Percentiles rank a stretch among this genome's conserved stretches.
Evolutionary conservation across 2,888 invertebrate genomes (phyloP).

Genomic region (Hololepta plana): DNA sequence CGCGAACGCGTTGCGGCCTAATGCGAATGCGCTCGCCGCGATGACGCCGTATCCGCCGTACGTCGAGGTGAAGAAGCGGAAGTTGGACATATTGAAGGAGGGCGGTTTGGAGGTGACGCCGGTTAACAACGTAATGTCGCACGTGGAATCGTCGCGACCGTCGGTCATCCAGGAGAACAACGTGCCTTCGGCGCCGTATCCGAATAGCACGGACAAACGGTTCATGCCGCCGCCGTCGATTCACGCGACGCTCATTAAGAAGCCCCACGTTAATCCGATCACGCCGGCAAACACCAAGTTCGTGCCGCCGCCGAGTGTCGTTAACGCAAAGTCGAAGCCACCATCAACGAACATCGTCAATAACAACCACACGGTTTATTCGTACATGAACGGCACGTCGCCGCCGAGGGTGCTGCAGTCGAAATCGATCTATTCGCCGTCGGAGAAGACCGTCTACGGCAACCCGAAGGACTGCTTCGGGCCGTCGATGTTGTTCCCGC

Average conservation of each 20-base stretch:
- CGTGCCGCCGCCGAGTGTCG: constrained; percentile 4
- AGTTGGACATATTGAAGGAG: constrained; percentile 56
- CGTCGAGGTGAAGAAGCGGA: constrained; percentile 42
- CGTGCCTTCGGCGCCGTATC: constrained; percentile 18
- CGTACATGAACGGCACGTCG: constrained; percentile 16
- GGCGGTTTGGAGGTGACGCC: constrained; percentile 61
- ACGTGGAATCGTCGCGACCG: constrained; percentile 14
- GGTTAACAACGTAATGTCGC: constrained; percentile 26
- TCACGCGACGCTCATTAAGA: constrained; percentile 18
- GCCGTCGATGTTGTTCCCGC: constrained; percentile 32
- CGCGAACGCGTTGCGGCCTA: constrained; percentile 5
- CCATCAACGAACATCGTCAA: constrained; percentile 5
- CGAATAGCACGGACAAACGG: too few relatives aligned
- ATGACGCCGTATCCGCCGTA: constrained; percentile 21
- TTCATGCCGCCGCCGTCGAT: too few relatives aligned
- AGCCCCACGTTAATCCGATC: constrained; percentile 6
- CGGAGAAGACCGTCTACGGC: constrained; percentile 48
- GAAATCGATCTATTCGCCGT: constrained; percentile 42
- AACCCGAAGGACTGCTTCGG: constrained; percentile 52
- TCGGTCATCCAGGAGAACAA: constrained; percentile 7
- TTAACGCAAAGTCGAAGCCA: constrained; percentile 5
- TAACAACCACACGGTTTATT: constrained; percentile 3
- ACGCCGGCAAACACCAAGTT: too few relatives aligned
- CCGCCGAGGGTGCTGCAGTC: constrained; percentile 43
- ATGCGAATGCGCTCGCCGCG: too few relatives aligned